A percentile compares a stretch with the other conserved stretches of the same genome.
phyloP scores from a whole-genome alignment of 2,888 invertebrate genomes.

The Agonopterix arenella region DNA sequence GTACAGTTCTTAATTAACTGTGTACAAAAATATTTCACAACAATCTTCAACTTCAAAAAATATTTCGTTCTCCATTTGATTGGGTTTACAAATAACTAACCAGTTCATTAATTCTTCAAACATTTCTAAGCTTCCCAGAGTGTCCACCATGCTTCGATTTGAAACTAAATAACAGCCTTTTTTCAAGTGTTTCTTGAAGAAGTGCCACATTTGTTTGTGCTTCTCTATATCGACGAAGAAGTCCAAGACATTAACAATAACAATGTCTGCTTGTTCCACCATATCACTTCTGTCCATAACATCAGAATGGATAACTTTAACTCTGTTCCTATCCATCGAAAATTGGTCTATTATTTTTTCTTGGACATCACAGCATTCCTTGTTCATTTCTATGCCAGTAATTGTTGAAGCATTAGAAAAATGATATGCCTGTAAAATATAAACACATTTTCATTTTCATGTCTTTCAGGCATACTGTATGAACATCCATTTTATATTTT shows the following conservation, averaged over 20 bases:
- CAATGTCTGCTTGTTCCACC: slow-evolving; percentile 74
- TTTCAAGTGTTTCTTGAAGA: slow-evolving; percentile 70
- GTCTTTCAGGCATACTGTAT: no score
- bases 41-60: slow-evolving; percentile 59
- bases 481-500: no score
- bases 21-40: slow-evolving; percentile 56
- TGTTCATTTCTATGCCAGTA: slow-evolving; percentile 83
- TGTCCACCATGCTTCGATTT: slow-evolving; percentile 75
- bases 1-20: no score
- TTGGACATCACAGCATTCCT: slow-evolving; percentile 80
- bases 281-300: slow-evolving; percentile 73
- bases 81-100: slow-evolving; percentile 59
- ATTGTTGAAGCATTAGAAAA: slow-evolving; percentile 76
- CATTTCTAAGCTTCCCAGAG: slow-evolving; percentile 61
- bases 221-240: slow-evolving; percentile 78
- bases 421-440: slow-evolving; percentile 74
- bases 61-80: slow-evolving; percentile 61
- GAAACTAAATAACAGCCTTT: slow-evolving; percentile 77
- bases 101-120: slow-evolving; percentile 66
- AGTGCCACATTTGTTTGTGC: slow-evolving; percentile 79
- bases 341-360: slow-evolving; percentile 73
- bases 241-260: slow-evolving; percentile 83
- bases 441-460: slow-evolving; percentile 1
- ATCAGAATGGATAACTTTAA: slow-evolving; percentile 76
- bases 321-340: slow-evolving; percentile 61